These are phyloP conservation scores for Tragelaphus eurycerus DNA, from an alignment of 2,797 vertebrate species.

Conservation along the genomic window DNA sequence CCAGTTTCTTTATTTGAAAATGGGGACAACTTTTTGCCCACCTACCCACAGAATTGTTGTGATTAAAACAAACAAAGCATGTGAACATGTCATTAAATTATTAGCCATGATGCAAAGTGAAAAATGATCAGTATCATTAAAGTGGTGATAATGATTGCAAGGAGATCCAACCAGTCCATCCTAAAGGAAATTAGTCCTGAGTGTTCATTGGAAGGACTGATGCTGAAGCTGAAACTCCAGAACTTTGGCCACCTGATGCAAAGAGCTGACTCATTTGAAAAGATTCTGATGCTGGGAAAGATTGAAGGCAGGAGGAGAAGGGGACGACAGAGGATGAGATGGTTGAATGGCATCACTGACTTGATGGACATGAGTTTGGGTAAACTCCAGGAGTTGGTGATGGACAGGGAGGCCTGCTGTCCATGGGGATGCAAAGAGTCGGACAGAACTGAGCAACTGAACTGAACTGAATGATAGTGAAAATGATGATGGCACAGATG, in stretches of 20 bases:
- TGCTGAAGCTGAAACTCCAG: not conserved
- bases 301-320: not conserved
- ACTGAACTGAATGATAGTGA: not conserved
- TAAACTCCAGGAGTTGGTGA: not conserved
- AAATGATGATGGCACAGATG: not conserved
- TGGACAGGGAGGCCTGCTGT: not conserved
- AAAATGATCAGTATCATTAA: not conserved
- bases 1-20: not conserved
- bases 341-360: not conserved
- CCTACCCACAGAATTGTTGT: fast-evolving
- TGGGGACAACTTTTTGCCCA: not conserved
- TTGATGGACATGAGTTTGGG: not conserved
- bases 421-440: fast-evolving
- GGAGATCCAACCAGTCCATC: not conserved
- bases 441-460: not conserved
- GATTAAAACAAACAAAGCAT: not conserved
- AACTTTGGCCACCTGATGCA: not conserved
- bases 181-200: not conserved
- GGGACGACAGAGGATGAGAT: not conserved
- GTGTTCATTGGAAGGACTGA: not conserved
- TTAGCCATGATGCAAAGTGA: not conserved
- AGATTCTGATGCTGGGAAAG: not conserved
- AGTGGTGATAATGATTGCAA: not conserved
- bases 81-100: not conserved
- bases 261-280: not conserved